These are phyloP conservation scores for Andrena dorsata DNA, from an alignment of 2,888 invertebrate species.

Conservation along the genomic window DNA sequence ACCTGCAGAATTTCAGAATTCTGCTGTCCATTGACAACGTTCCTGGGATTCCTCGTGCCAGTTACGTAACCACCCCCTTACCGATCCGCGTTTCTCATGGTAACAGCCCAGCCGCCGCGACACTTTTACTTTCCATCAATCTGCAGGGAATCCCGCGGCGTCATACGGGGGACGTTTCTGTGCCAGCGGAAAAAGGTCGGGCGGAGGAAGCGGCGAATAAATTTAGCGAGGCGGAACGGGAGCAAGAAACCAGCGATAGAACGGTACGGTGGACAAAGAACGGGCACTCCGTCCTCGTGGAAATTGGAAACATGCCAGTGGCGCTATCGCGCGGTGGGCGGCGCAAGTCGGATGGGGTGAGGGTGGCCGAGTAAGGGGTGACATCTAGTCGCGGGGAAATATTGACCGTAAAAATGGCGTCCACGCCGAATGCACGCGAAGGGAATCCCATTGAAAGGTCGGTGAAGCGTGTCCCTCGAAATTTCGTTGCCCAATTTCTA, in stretches of 20 bases:
- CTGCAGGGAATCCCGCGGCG: constrained; percentile 18
- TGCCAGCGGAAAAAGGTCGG: constrained; percentile 18
- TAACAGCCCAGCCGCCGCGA: constrained; percentile 21
- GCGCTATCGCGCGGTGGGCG: constrained; percentile 78
- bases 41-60: background rate
- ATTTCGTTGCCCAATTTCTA: background rate
- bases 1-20: background rate
- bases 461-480: constrained; percentile 1
- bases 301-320: constrained; percentile 68
- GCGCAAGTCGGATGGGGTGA: constrained; percentile 62
- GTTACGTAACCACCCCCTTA: constrained; percentile 45
- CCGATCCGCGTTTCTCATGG: constrained; percentile 40
- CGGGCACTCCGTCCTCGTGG: constrained; percentile 32
- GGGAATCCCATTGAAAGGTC: constrained; percentile 43
- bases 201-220: constrained; percentile 38
- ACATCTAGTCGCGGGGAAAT: constrained; percentile 78
- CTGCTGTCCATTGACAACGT: background rate
- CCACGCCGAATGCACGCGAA: constrained; percentile 67
- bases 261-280: constrained; percentile 37
- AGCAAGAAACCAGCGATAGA: constrained; percentile 47
- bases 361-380: constrained; percentile 69
- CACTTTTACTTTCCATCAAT: constrained; percentile 58
- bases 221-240: constrained; percentile 43
- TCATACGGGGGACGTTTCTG: constrained; percentile 7
- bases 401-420: constrained; percentile 82